These are phyloP conservation scores for Xiphophorus birchmanni DNA, from an alignment of 2,797 vertebrate species.

Conservation along the genomic window DNA sequence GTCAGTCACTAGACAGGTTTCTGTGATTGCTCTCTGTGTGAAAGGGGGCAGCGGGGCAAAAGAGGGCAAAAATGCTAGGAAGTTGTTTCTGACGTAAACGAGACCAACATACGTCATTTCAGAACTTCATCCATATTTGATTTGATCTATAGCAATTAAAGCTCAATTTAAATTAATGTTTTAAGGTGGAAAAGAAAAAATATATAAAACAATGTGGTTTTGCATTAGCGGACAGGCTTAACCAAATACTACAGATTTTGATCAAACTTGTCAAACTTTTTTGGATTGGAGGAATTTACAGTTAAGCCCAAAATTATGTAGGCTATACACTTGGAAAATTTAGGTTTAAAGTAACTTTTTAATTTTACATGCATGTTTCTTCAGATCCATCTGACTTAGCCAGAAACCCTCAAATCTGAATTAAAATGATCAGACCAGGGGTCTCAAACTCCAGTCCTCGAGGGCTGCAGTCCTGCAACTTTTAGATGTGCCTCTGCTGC, in stretches of 20 bases:
- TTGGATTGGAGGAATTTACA: not conserved
- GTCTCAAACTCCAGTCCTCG: too few relatives aligned
- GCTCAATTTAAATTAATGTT: not conserved
- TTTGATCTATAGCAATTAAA: not conserved
- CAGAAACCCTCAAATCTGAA: not conserved
- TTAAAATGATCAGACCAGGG: not conserved
- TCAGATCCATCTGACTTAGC: not conserved
- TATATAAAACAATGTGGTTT: not conserved
- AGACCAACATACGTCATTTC: not conserved
- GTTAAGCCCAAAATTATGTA: not conserved
- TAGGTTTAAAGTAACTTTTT: not conserved
- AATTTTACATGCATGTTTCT: not conserved
- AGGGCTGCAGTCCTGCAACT: too few relatives aligned
- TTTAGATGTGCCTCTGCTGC: too few relatives aligned
- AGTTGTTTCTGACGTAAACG: not conserved
- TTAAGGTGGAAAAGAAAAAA: not conserved
- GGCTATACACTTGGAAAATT: not conserved
- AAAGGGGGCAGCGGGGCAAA: not conserved
- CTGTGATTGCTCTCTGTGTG: constrained; percentile 7
- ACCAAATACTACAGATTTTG: not conserved
- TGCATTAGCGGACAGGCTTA: not conserved
- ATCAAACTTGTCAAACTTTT: not conserved
- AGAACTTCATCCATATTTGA: not conserved
- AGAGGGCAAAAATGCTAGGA: not conserved
- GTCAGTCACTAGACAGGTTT: constrained; percentile 76